Conservation (phyloP, 2,113 vertebrate genomes). For the Neodon shergylaensis region DNA sequence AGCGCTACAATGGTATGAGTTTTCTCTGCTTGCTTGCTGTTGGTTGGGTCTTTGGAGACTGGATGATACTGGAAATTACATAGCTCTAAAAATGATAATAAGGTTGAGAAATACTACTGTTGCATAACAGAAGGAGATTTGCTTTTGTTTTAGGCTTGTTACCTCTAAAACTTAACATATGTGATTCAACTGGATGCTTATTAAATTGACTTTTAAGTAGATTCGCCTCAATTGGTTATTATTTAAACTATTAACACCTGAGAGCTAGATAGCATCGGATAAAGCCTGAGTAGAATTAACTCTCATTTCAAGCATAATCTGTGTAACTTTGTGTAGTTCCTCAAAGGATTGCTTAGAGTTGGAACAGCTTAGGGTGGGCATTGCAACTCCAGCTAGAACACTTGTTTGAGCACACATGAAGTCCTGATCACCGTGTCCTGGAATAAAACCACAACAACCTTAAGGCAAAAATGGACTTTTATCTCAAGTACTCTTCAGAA, state of each 20-base stretch:
- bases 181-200: background rate
- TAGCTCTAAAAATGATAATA: background rate
- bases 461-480: background rate
- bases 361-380: background rate
- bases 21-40: background rate
- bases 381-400: background rate
- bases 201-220: constrained; percentile 30
- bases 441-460: background rate
- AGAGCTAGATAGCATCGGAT: background rate
- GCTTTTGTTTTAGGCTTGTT: constrained; percentile 1
- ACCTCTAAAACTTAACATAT: background rate
- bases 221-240: background rate
- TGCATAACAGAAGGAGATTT: background rate
- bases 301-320: background rate
- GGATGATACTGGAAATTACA: background rate
- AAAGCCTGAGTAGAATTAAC: background rate
- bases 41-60: background rate
- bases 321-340: background rate
- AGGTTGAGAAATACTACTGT: background rate
- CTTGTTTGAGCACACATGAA: background rate
- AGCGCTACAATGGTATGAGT: background rate
- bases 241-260: background rate
- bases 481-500: background rate
- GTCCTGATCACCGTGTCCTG: background rate
- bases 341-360: constrained; percentile 12